Evolutionary conservation across 2,888 invertebrate species (phyloP).

Genomic region (Drosophila macrothrix): DNA sequence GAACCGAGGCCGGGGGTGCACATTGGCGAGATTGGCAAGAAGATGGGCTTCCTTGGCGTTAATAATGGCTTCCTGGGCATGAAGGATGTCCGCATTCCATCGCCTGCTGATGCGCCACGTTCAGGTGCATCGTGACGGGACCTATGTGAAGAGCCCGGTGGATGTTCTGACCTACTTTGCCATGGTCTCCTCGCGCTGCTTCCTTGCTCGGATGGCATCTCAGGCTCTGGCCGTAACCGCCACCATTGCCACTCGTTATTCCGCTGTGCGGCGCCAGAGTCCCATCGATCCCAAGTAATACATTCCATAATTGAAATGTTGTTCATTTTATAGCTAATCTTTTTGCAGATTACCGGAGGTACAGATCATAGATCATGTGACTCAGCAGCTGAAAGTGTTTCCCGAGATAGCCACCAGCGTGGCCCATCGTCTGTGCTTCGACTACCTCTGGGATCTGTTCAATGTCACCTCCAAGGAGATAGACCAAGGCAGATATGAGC

Average conservation of each 20-base stretch:
- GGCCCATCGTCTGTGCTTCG: constrained; percentile 90
- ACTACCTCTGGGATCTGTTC: constrained; percentile 92
- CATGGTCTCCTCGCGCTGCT: constrained; percentile 96
- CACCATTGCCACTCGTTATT: constrained; percentile 95
- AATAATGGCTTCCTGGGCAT: constrained; percentile 97
- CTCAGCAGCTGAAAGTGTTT: constrained; percentile 96
- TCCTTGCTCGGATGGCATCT: constrained; percentile 90
- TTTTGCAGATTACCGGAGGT: constrained; percentile 88
- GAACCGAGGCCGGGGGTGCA: constrained; percentile 93
- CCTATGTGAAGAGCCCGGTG: constrained; percentile 92
- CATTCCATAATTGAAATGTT: not conserved
- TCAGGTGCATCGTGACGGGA: constrained; percentile 95
- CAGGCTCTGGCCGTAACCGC: constrained; percentile 91
- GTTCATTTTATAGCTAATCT: not conserved
- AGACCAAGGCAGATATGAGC: constrained; percentile 91
- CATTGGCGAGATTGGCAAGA: constrained; percentile 97
- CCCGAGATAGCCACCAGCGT: constrained; percentile 92
- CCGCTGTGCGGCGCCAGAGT: constrained; percentile 94
- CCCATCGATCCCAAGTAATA: constrained; percentile 91
- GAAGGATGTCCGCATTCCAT: constrained; percentile 93
- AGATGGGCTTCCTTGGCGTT: constrained; percentile 94
- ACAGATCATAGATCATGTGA: constrained; percentile 96
- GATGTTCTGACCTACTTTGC: constrained; percentile 93
- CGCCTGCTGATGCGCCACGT: constrained; percentile 97
- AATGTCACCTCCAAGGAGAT: constrained; percentile 91